Evolutionary conservation across 2,797 vertebrate genomes (phyloP), one percentile per base, ranked within the genome.

Genomic region (Menidia menidia): DNA sequence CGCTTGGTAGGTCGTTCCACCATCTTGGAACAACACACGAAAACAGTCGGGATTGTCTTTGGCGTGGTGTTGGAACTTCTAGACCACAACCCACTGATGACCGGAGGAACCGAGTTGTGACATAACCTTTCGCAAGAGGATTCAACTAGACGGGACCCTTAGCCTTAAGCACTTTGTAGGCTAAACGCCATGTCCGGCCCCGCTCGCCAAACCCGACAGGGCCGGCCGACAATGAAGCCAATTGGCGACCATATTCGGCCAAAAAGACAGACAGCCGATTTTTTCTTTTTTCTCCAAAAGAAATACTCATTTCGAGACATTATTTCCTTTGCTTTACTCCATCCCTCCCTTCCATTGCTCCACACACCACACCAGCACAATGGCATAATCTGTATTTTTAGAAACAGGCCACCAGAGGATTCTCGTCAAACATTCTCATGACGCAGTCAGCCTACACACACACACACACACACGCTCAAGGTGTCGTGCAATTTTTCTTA

Each of bases 371-470:
- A 68, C 73, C 50, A 60, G 71, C 80, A 90, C 85, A 89, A 89
- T 85, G 64, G 81, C 41, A 81, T 78, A 87, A 84, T 83, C 81
- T 35, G 81, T 92, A 92, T 91, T 92, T 93, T 88, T 90, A 92
- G 88, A 87, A 87, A 73, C 58, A 68, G 47, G 79, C 75, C 87
- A 89, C 88, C 68, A 9, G 91, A 86, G 88, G 83, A 85, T 87
- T 86, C 83, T 87, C 87, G 84, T 90, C 90, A 91, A 91, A 81
- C 64, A 71, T 71, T 79, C 71, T 87, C 60, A 73, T 82, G 84
- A 81, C 0, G 58, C 68, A 71, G 53, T 4, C 7, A 79, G 55
- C 12, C 50, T 14, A 51, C 50, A 50, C 4, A 10, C 43, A 39
- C 35, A 39, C 4, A 39, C 35, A n/a, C 71, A 51, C 56, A 60